Evolutionary conservation across 2,888 invertebrate genomes (phyloP).

Genomic region (Pedicia rivosa): DNA sequence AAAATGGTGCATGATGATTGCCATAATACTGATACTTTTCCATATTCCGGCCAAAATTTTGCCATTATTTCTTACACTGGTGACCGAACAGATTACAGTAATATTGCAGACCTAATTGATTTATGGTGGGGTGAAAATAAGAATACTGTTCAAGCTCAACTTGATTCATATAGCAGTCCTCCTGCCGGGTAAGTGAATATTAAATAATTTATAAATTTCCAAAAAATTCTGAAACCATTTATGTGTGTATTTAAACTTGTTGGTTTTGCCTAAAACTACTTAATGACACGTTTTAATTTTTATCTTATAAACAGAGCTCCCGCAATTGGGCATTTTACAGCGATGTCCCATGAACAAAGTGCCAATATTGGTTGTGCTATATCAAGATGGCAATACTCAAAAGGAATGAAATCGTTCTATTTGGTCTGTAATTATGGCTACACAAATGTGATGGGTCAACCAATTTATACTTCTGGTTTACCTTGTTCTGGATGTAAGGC

Average conservation of each 20-base stretch:
- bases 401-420: background rate
- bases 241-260: no score
- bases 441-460: constrained; percentile 5
- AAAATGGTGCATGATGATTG: constrained; percentile 2
- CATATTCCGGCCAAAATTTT: constrained; percentile 1
- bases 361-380: constrained; percentile 9
- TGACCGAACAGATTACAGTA: no score
- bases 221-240: no score
- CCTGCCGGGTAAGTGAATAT: background rate
- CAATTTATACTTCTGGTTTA: constrained; percentile 6
- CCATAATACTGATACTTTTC: constrained; percentile 1
- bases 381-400: background rate
- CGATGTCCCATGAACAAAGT: constrained; percentile 7
- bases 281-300: no score
- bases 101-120: background rate
- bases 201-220: background rate
- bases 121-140: background rate
- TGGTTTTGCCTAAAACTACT: no score
- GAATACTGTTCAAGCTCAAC: background rate
- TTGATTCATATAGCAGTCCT: no score
- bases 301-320: background rate
- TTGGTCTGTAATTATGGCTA: constrained; percentile 10
- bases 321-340: constrained; percentile 9
- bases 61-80: background rate
- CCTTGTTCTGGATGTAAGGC: constrained; percentile 7